Percentiles rank a stretch among this genome's conserved stretches.
phyloP scores from a whole-genome alignment of 2,888 invertebrate species.

The Koerneria pararmatus region DNA sequence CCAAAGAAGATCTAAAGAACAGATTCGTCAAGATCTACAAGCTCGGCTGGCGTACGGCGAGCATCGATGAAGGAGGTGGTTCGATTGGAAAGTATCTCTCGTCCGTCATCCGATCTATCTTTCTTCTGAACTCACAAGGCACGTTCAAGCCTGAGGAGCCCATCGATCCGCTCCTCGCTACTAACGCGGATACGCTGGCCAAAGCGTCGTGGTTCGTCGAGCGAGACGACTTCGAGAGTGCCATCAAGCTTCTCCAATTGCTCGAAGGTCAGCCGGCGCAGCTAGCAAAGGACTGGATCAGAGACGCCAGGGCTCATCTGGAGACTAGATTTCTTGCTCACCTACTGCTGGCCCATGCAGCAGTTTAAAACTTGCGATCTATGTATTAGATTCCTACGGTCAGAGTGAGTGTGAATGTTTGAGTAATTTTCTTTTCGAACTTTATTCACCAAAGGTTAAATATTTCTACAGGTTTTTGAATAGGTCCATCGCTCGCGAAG shows the following conservation, averaged over 20 bases:
- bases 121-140: slow-evolving; percentile 66
- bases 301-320: slow-evolving; percentile 31
- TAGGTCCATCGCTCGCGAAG: too few relatives aligned
- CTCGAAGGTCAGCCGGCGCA: slow-evolving; percentile 75
- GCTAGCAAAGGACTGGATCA: slow-evolving; percentile 81
- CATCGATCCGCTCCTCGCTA: too few relatives aligned
- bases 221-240: slow-evolving; percentile 76
- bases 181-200: slow-evolving; percentile 73
- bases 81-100: slow-evolving; percentile 54
- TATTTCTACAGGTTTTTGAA: too few relatives aligned
- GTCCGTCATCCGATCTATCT: slow-evolving; percentile 76
- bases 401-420: too few relatives aligned
- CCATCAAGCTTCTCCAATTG: slow-evolving; percentile 74
- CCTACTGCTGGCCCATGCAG: slow-evolving; percentile 82
- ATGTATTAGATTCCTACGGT: too few relatives aligned
- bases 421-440: too few relatives aligned
- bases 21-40: slow-evolving; percentile 70
- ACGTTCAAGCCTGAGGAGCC: slow-evolving; percentile 74
- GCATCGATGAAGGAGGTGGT: slow-evolving; percentile 83
- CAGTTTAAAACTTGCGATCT: slow-evolving; percentile 67
- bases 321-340: slow-evolving; percentile 70
- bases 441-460: too few relatives aligned
- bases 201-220: slow-evolving; percentile 83
- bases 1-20: slow-evolving; percentile 79
- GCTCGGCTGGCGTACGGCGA: slow-evolving; percentile 76